Conservation (phyloP, 2,888 invertebrate genomes). For the Lasioglossum figueresi region DNA sequence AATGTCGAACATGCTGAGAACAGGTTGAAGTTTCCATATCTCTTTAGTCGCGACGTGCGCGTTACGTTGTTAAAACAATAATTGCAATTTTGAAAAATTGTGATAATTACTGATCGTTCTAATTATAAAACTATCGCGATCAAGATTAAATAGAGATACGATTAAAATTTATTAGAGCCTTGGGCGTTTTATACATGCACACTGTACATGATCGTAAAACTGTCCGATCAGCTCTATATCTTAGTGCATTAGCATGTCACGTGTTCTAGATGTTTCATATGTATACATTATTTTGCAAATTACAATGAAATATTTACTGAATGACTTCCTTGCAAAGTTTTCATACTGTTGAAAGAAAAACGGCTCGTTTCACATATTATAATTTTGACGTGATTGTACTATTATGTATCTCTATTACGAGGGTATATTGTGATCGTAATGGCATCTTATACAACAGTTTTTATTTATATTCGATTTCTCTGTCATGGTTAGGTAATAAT, state of each 20-base stretch:
- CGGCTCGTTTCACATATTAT: not conserved
- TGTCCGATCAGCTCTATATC: not conserved
- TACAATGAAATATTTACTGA: too few relatives aligned
- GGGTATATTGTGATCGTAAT: not conserved
- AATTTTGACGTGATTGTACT: not conserved
- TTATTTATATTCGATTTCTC: conserved; percentile 2
- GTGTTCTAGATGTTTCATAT: not conserved
- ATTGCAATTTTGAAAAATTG: not conserved
- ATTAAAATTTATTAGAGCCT: not conserved
- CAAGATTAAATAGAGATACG: not conserved
- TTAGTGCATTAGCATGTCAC: not conserved
- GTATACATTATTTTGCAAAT: not conserved
- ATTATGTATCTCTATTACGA: too few relatives aligned
- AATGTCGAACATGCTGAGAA: not conserved
- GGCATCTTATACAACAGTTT: not conserved
- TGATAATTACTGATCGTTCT: not conserved
- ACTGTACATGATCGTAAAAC: not conserved
- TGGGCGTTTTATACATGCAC: not conserved
- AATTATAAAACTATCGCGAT: not conserved
- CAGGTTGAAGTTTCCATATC: not conserved
- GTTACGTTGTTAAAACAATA: too few relatives aligned
- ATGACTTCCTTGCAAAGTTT: not conserved
- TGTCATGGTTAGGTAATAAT: not conserved
- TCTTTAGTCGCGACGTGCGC: too few relatives aligned
- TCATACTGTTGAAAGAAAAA: not conserved